Percentiles rank a stretch among this genome's conserved stretches.
These are phyloP conservation scores for Pterois miles DNA, from an alignment of 2,797 vertebrate genomes.

Conservation along the genomic window DNA sequence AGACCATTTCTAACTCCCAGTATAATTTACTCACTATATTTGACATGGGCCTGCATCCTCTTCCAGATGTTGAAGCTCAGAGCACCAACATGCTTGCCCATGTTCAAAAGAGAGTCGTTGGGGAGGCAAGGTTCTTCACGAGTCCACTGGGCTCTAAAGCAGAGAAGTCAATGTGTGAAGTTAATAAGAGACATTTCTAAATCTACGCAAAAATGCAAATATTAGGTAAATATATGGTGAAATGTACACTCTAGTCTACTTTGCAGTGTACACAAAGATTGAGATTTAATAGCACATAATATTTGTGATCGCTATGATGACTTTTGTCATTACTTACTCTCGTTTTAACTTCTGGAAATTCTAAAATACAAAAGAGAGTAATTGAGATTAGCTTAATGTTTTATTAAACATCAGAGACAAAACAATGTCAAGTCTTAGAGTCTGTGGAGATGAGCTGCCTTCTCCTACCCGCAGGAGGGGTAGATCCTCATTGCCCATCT, in stretches of 20 bases:
- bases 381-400: not conserved
- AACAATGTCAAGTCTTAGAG: not conserved
- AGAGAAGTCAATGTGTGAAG: slow-evolving; percentile 11
- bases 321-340: slow-evolving; percentile 68
- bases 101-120: slow-evolving; percentile 68
- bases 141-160: slow-evolving; percentile 77
- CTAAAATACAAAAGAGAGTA: slow-evolving; percentile 60
- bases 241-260: not conserved
- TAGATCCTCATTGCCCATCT: slow-evolving; percentile 80
- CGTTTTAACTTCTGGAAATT: slow-evolving; percentile 80
- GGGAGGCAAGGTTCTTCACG: slow-evolving; percentile 52
- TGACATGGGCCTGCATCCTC: slow-evolving; percentile 71
- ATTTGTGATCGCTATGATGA: not conserved
- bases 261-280: not conserved
- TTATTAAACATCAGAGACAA: not conserved
- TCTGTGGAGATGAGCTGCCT: not conserved
- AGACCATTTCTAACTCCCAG: not conserved
- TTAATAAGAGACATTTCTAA: not conserved
- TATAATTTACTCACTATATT: slow-evolving; percentile 74
- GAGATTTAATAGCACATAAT: not conserved
- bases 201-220: not conserved
- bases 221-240: not conserved
- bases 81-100: slow-evolving; percentile 77
- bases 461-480: slow-evolving; percentile 53
- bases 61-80: slow-evolving; percentile 83